Evolutionary conservation across 1,140 invertebrate genomes (phyloP), one percentile per base, ranked within the genome.

Genomic region (Dendroctonus valens): DNA sequence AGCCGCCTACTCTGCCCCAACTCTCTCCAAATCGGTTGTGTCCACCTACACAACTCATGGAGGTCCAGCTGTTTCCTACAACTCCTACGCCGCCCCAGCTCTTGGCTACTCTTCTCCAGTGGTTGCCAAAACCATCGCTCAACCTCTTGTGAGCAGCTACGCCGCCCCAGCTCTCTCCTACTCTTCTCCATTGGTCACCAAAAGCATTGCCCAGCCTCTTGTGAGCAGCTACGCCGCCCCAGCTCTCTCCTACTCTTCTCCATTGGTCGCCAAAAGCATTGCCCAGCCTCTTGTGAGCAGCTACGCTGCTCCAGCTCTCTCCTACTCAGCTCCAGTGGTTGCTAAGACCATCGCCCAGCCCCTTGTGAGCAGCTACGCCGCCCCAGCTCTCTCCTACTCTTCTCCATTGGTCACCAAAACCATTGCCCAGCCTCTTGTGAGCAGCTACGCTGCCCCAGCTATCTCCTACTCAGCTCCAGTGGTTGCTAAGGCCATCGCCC

Each of bases 31-130:
- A 75, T 82, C 84, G 46, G 83, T 85, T 14, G 83, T 86, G 70
- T 82, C 81, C 50, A 82, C 85, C 14, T 86, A 83, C 79, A 85
- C 84, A 62, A 84, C 81, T 67, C 59, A 67, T 38, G 46, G 53
- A 44, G 67, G 71, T 52, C 69, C 68, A 12, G 11, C 53, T 39
- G 37, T 41, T 26, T 1, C 26, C 26, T 26, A 26, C 26, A 26
- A 26, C 26, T 26, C 26, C 26, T 26, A 26, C 26, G 26, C 26
- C 26, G 14, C 39, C 8, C 38, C 53, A 60, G 64, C 70, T 7
- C 58, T 60, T 8, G 8, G 58, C 14, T 72, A 72, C 12, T 64
- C 70, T 41, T 53, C 44, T 55, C 66, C 68, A 63, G 41, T 61
- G 12, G 44, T 70, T 12, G 12, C 61, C 38, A 54, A 54, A 5